phyloP scores from a whole-genome alignment of 2,888 invertebrate genomes.

The Drosophila rubida region DNA sequence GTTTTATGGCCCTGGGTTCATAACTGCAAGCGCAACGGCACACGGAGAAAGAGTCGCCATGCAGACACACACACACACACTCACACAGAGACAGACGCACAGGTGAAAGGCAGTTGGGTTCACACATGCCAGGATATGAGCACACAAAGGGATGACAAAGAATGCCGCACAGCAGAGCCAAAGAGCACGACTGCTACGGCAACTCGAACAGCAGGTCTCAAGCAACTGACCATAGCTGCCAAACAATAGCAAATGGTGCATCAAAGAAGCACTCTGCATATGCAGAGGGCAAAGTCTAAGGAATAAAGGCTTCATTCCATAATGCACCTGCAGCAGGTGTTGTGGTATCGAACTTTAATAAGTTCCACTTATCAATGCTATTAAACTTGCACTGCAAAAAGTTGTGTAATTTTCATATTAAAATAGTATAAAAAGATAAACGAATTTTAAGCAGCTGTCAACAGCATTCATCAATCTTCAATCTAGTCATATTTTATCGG shows the following conservation, averaged over 20 bases:
- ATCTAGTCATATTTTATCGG: too few relatives aligned
- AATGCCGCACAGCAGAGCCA: slow-evolving; percentile 50
- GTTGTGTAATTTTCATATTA: too few relatives aligned
- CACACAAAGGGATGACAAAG: slow-evolving; percentile 15
- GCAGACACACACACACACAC: too few relatives aligned
- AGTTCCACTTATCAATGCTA: neutral
- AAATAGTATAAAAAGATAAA: neutral
- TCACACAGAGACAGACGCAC: too few relatives aligned
- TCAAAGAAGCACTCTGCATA: slow-evolving; percentile 9
- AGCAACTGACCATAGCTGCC: slow-evolving; percentile 35
- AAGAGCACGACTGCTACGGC: neutral
- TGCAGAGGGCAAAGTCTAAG: neutral
- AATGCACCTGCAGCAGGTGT: neutral
- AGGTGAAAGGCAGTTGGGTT: too few relatives aligned
- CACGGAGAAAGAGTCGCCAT: slow-evolving; percentile 1
- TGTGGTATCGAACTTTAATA: neutral
- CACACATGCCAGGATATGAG: slow-evolving; percentile 6
- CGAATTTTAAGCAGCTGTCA: too few relatives aligned
- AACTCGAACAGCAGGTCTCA: neutral
- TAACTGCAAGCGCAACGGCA: slow-evolving; percentile 36
- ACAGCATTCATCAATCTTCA: too few relatives aligned
- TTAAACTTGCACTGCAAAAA: neutral
- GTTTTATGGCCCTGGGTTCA: slow-evolving; percentile 52
- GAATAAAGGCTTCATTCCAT: neutral
- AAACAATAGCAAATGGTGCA: slow-evolving; percentile 25